Evolutionary conservation across 2,113 vertebrate genomes (phyloP), one percentile per base, ranked within the genome.

Genomic region (Daphoenositta chrysoptera): DNA sequence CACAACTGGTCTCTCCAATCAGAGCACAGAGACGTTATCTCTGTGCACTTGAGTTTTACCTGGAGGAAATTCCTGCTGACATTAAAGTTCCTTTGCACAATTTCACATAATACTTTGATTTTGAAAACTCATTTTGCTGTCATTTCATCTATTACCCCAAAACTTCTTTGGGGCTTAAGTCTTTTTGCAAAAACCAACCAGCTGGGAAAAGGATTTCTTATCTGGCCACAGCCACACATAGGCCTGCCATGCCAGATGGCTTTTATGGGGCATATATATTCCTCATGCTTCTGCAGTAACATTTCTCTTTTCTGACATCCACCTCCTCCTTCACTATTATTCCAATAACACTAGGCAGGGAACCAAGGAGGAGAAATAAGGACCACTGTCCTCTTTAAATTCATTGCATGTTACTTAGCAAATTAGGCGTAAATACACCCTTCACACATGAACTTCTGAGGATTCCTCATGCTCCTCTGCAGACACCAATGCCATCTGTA

Each of bases 101-200:
- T 95, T 89, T 89, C 78, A 87, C 81, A 87, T 56, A 76, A 48
- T 54, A 11, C 89, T 91, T 95, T 79, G 84, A 92, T 90, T 94
- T 24, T 45, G 53, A 91, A 93, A 94, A 78, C 73, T 94, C 83
- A 81, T 93, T 91, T 95, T 91, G 56, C 89, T 84, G 72, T 64
- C 77, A 91, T 91, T 92, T 95, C 79, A 92, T 97, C 78, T 90
- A 50, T 83, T 86, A 88, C 66, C 42, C 79, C 70, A 79, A 85
- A 94, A 93, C 11, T 77, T 92, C 80, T 87, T 84, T 30, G 77
- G 72, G 77, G 69, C 65, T 91, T 93, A 91, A 94, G 94, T 81
- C 31, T 64, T 80, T 86, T 83, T 57, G 54, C 79, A 90, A 88
- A 96, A 89, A 31, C 58, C 80, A 92, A 83, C 23, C 79, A 93